phyloP scores from a whole-genome alignment of 2,797 vertebrate genomes.

The Labroides dimidiatus region DNA sequence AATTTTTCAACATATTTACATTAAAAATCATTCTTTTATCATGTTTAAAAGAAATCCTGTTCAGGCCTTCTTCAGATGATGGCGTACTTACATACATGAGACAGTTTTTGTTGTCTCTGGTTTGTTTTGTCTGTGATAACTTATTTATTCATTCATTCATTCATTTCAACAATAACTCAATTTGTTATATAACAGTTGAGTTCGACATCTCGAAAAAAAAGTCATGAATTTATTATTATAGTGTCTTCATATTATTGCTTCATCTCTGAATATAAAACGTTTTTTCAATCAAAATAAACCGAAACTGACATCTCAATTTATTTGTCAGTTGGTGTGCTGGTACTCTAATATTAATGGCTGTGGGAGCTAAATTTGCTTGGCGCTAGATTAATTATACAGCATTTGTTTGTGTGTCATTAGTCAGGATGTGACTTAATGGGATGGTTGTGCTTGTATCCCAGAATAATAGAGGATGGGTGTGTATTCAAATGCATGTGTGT shows the following conservation, averaged over 20 bases:
- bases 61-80: background rate
- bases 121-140: background rate
- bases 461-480: conserved; percentile 29
- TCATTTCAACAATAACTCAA: background rate
- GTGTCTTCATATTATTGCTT: no score
- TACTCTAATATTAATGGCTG: conserved; percentile 8
- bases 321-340: background rate
- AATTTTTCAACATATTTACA: no score
- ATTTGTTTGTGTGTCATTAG: conserved; percentile 59
- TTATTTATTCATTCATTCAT: background rate
- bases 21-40: no score
- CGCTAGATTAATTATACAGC: conserved; percentile 36
- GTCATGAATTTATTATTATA: background rate
- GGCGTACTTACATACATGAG: no score
- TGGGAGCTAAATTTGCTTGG: conserved; percentile 34
- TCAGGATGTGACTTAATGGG: conserved; percentile 44
- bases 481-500: conserved; percentile 9
- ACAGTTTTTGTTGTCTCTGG: background rate
- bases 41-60: background rate
- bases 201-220: background rate
- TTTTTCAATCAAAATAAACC: conserved; percentile 1
- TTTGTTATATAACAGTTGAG: background rate
- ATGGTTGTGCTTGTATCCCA: conserved; percentile 43
- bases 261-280: no score
- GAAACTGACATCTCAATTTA: conserved; percentile 1